phyloP scores from a whole-genome alignment of 92 coral and sea anemone genomes.

The Bergia puertoricense region DNA sequence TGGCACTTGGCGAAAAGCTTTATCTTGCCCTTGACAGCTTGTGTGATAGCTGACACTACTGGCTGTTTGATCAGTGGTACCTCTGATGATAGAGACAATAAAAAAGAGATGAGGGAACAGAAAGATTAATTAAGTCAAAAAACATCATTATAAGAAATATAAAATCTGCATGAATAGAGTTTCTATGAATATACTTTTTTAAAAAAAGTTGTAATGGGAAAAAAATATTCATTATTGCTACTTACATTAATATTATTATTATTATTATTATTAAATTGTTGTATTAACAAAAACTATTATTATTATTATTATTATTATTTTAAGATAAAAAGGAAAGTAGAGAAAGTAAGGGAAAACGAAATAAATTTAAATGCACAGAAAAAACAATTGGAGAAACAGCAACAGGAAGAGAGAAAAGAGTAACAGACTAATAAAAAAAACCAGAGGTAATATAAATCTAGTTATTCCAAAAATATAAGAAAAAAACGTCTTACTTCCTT shows the following conservation, averaged over 20 bases:
- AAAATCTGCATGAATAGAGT: too few species aligned
- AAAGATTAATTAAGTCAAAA: background rate
- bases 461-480: background rate
- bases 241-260: too few species aligned
- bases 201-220: too few species aligned
- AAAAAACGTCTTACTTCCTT: constrained; percentile 16
- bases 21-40: background rate
- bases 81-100: background rate
- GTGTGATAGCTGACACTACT: constrained; percentile 32
- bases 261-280: too few species aligned
- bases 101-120: background rate
- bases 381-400: background rate
- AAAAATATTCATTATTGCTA: background rate
- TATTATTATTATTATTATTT: too few species aligned
- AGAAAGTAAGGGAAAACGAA: background rate
- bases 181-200: too few species aligned
- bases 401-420: background rate
- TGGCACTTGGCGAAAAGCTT: constrained; percentile 39
- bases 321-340: too few species aligned
- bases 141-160: background rate
- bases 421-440: background rate
- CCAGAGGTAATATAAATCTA: background rate
- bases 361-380: background rate
- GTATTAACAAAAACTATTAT: too few species aligned
- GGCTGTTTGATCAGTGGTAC: constrained; percentile 38